Evolutionary conservation across 2,113 vertebrate species (phyloP).

Genomic region (Antennarius striatus): DNA sequence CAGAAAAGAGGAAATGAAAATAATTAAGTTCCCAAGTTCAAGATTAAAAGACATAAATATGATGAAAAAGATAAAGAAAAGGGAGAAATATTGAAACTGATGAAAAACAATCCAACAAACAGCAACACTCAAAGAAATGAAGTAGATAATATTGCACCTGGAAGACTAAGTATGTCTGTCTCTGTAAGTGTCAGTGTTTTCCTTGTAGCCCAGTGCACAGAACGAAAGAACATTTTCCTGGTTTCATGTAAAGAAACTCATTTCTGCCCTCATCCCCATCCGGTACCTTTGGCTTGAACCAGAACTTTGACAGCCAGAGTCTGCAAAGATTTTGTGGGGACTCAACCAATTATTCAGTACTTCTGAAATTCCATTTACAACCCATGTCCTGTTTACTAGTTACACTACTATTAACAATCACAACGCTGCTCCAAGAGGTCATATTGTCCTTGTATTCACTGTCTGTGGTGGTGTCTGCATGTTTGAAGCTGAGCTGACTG

Average conservation of each 20-base stretch:
- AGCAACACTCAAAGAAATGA: no score
- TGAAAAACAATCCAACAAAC: background rate
- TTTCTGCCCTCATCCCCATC: background rate
- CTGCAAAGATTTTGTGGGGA: no score
- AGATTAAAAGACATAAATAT: no score
- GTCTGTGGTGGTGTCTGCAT: constrained; percentile 8
- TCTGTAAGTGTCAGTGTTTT: constrained; percentile 22
- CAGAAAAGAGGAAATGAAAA: no score
- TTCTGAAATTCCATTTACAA: background rate
- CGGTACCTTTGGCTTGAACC: background rate
- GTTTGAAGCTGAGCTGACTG: constrained; percentile 22
- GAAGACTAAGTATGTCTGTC: constrained; percentile 48
- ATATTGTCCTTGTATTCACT: constrained; percentile 28
- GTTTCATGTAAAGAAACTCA: background rate
- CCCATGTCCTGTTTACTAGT: background rate
- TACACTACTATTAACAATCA: background rate
- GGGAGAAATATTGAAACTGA: background rate
- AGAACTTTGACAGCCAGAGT: background rate
- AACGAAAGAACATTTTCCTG: background rate
- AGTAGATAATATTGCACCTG: background rate
- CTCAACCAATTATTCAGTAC: background rate
- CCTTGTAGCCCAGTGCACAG: no score
- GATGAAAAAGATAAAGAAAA: no score
- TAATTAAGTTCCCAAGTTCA: no score
- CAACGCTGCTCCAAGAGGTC: constrained; percentile 29